Evolutionary conservation across 2,888 invertebrate species (phyloP).

Genomic region (Lacanobia oleracea): DNA sequence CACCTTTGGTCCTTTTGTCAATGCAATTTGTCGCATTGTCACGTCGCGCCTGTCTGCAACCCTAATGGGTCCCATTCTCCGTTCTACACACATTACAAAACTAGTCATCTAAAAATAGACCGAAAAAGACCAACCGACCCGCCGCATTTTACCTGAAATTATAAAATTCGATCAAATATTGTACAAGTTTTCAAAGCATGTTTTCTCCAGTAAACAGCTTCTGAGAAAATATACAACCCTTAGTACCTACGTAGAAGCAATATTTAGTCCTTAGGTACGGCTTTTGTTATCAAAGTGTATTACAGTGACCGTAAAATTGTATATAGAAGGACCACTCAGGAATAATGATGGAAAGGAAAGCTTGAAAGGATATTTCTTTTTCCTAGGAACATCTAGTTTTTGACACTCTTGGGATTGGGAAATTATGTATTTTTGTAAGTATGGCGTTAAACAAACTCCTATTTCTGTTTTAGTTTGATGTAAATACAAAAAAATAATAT

Average conservation of each 20-base stretch:
- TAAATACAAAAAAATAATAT: no score
- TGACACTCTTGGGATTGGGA: no score
- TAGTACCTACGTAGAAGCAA: constrained; percentile 17
- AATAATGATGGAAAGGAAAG: background rate
- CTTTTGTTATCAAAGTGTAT: constrained; percentile 45
- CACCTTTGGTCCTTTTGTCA: no score
- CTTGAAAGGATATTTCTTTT: background rate
- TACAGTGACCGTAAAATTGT: background rate
- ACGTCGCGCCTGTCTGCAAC: no score
- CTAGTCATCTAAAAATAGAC: background rate
- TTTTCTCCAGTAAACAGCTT: constrained; percentile 31
- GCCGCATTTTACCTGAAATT: background rate
- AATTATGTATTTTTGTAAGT: no score
- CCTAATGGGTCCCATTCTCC: background rate
- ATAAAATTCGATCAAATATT: constrained; percentile 5
- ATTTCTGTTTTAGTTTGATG: no score
- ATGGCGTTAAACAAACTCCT: no score
- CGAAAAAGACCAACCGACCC: background rate
- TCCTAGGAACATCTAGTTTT: no score
- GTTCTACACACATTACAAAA: background rate
- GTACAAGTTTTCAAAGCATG: constrained; percentile 28
- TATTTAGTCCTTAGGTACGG: constrained; percentile 37
- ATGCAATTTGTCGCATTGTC: no score
- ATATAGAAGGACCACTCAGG: constrained; percentile 13
- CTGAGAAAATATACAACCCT: constrained; percentile 17